Percentiles rank a stretch among this genome's conserved stretches.
These are phyloP conservation scores for Malurus alboscapulatus DNA, from an alignment of 2,113 vertebrate species.

Conservation along the genomic window DNA sequence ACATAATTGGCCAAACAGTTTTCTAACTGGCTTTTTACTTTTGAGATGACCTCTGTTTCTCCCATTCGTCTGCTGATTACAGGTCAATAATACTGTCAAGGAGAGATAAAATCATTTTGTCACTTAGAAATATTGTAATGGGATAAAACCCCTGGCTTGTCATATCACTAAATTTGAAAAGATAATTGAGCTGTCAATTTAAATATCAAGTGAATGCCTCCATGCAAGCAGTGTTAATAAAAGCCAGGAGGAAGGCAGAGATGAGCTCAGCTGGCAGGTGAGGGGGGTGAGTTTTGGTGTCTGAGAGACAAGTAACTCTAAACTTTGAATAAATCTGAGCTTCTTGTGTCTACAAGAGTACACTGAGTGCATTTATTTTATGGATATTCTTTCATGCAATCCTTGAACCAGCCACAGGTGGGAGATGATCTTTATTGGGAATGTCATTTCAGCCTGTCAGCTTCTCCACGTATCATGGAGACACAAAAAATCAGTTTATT, in stretches of 20 bases:
- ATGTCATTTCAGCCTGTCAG: neutral
- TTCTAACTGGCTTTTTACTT: slow-evolving; percentile 60
- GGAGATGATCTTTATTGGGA: neutral
- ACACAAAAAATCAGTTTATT: neutral
- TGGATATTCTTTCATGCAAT: neutral
- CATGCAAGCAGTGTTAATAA: slow-evolving; percentile 18
- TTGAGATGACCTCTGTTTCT: slow-evolving; percentile 58
- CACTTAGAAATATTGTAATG: slow-evolving; percentile 66
- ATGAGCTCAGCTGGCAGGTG: slow-evolving; percentile 16
- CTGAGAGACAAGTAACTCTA: neutral
- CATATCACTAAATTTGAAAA: slow-evolving; percentile 61
- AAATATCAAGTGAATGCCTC: slow-evolving; percentile 48
- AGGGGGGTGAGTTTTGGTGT: neutral
- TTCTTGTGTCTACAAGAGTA: neutral
- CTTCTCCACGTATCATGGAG: neutral
- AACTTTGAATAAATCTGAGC: neutral
- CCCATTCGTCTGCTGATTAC: slow-evolving; percentile 35
- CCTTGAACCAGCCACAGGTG: neutral
- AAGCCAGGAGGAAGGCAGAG: neutral
- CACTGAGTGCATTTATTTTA: neutral
- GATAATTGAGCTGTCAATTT: slow-evolving; percentile 67
- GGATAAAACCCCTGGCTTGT: slow-evolving; percentile 52
- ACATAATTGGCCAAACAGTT: slow-evolving; percentile 63
- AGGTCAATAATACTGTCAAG: slow-evolving; percentile 64
- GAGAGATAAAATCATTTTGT: slow-evolving; percentile 63